These are phyloP conservation scores for Medauroidea extradentata DNA, from an alignment of 1,140 invertebrate species.

Conservation along the genomic window DNA sequence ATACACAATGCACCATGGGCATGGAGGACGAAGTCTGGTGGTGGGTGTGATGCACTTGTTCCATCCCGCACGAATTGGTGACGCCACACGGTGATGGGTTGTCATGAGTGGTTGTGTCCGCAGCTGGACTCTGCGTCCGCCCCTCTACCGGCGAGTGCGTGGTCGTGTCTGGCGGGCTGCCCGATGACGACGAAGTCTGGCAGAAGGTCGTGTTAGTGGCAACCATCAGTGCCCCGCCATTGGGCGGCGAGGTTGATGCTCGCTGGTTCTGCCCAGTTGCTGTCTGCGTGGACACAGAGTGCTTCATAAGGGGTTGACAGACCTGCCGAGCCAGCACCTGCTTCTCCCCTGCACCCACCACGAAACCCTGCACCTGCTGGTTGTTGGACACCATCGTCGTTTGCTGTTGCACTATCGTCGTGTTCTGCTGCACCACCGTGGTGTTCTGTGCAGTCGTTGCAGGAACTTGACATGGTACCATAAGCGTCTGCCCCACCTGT, in stretches of 20 bases:
- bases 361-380: conserved; percentile 41
- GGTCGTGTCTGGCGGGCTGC: conserved; percentile 71
- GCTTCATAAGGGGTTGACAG: conserved; percentile 29
- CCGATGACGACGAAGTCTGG: conserved; percentile 45
- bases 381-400: conserved; percentile 69
- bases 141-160: conserved; percentile 65
- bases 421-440: conserved; percentile 67
- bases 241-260: conserved; percentile 6
- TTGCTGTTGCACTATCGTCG: conserved; percentile 61
- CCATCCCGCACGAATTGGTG: conserved; percentile 4
- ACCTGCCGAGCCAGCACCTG: too few relatives aligned
- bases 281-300: conserved; percentile 72
- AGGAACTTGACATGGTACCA: conserved; percentile 67
- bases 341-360: conserved; percentile 10
- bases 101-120: conserved; percentile 48
- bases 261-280: conserved; percentile 53
- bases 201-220: conserved; percentile 52
- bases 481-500: conserved; percentile 66
- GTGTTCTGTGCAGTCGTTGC: conserved; percentile 58
- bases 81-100: conserved; percentile 17
- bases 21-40: background rate
- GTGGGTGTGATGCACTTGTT: background rate
- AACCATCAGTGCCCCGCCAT: conserved; percentile 36
- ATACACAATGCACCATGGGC: conserved; percentile 77
- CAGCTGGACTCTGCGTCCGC: conserved; percentile 36